These are phyloP conservation scores for Saguinus midas DNA, from an alignment of 2,113 vertebrate genomes.

Conservation along the genomic window DNA sequence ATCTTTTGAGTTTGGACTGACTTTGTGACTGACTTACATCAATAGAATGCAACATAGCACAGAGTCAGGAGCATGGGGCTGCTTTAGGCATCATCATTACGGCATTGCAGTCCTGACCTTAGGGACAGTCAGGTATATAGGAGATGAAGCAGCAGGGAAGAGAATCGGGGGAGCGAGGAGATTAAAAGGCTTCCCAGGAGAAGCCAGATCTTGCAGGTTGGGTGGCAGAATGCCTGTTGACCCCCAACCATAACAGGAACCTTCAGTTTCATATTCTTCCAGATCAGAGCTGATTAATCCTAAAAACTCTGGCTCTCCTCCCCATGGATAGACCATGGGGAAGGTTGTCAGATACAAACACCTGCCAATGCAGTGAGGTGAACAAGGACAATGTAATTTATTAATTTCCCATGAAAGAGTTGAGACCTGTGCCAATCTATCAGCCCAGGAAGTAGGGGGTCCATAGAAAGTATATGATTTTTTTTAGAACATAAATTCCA, in stretches of 20 bases:
- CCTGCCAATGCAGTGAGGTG: rapidly evolving
- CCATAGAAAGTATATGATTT: background rate
- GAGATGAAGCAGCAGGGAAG: background rate
- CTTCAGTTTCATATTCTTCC: background rate
- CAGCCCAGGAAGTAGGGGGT: background rate
- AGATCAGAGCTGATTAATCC: background rate
- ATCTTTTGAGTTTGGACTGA: background rate
- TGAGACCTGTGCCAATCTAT: background rate
- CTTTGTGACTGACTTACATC: background rate
- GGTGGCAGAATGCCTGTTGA: no score
- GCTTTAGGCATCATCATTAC: background rate
- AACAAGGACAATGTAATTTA: background rate
- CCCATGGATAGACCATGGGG: background rate
- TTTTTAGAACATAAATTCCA: background rate
- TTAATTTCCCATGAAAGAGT: background rate
- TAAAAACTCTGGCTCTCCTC: background rate
- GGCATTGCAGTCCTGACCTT: background rate
- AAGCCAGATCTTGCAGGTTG: background rate
- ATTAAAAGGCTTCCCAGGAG: background rate
- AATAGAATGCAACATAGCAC: background rate
- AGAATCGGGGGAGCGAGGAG: background rate
- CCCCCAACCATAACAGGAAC: background rate
- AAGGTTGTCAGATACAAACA: background rate
- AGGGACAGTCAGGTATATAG: background rate
- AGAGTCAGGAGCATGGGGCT: rapidly evolving